A percentile compares a stretch with the other conserved stretches of the same genome.
Evolutionary conservation across 2,113 vertebrate species (phyloP).

Genomic region (Mirounga angustirostris): DNA sequence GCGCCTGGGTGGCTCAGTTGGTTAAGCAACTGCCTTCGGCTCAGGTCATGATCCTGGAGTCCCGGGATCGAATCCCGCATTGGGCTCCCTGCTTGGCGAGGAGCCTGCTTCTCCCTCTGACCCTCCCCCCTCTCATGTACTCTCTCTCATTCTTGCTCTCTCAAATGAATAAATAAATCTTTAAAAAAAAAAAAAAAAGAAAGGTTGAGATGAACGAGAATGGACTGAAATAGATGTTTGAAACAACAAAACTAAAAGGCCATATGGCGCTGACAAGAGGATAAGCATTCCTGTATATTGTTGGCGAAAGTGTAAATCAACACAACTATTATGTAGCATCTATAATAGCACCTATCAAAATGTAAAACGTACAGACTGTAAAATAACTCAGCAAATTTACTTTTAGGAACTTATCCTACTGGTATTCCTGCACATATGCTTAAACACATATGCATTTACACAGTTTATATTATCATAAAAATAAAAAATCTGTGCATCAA

Average conservation of each 20-base stretch:
- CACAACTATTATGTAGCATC: not conserved
- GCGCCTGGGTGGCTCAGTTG: no score
- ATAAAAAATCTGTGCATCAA: not conserved
- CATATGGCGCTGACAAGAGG: not conserved
- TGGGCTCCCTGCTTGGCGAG: no score
- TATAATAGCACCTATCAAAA: constrained; percentile 17
- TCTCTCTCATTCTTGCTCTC: no score
- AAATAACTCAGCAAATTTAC: constrained; percentile 7
- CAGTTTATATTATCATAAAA: not conserved
- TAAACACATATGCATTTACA: not conserved
- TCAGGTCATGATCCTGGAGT: no score
- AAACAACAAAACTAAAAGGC: not conserved
- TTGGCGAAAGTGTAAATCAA: not conserved
- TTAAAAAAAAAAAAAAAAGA: not conserved
- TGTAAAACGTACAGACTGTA: not conserved
- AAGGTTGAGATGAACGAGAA: not conserved
- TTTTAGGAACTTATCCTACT: constrained; percentile 33
- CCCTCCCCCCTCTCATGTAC: no score
- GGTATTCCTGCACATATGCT: not conserved
- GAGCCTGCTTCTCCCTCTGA: no score
- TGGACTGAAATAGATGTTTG: not conserved
- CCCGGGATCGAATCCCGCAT: no score
- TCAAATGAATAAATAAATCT: no score
- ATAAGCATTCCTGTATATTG: not conserved
- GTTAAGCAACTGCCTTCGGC: no score